Conservation (phyloP, 37 sponge, comb jelly and placozoan genomes). For the Beroe forskalii region DNA sequence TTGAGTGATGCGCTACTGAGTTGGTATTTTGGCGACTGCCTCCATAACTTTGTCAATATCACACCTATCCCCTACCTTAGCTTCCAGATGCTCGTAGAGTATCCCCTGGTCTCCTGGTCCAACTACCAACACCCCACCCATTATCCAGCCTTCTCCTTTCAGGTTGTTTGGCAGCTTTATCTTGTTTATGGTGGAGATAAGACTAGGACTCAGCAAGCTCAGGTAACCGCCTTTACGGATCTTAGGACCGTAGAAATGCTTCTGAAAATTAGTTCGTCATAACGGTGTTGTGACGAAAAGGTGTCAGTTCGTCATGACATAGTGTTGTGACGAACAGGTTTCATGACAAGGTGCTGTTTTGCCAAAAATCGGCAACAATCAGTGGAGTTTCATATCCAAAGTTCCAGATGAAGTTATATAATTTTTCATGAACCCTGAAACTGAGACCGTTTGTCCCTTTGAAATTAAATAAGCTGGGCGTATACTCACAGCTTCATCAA, state of each 20-base stretch:
- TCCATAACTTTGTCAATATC: slow-evolving; percentile 39
- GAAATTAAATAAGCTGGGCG: too few species aligned
- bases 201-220: background rate
- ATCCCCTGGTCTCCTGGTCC: slow-evolving; percentile 49
- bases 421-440: too few species aligned
- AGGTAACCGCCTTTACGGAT: background rate
- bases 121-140: slow-evolving; percentile 56
- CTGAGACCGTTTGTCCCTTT: too few species aligned
- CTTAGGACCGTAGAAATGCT: slow-evolving; percentile 40
- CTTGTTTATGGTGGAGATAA: background rate
- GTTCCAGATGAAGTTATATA: too few species aligned
- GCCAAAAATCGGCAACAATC: too few species aligned
- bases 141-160: slow-evolving; percentile 41
- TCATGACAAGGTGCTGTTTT: too few species aligned
- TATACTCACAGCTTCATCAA: slow-evolving; percentile 12
- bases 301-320: too few species aligned
- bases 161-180: background rate
- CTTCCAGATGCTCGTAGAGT: slow-evolving; percentile 18
- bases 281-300: too few species aligned
- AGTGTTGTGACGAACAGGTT: too few species aligned
- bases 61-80: background rate
- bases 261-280: too few species aligned
- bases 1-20: too few species aligned
- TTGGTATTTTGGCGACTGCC: slow-evolving; percentile 31
- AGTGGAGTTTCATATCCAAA: too few species aligned